Conservation (phyloP, 2,113 vertebrate genomes). For the Eurystomus gularis region DNA sequence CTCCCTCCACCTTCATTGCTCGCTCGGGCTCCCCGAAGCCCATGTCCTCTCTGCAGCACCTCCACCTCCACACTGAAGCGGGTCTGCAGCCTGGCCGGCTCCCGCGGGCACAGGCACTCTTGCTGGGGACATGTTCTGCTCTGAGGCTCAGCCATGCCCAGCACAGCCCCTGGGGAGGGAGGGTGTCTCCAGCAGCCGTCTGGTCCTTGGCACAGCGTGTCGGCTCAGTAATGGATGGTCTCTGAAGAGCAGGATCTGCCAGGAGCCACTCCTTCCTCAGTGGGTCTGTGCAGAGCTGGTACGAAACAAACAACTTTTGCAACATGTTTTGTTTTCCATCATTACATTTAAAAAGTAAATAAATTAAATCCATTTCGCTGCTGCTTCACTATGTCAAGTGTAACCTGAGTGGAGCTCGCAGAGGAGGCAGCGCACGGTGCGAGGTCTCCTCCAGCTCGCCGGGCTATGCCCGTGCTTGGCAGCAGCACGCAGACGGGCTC, state of each 20-base stretch:
- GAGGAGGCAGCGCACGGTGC: not conserved
- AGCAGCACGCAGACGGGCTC: rapidly evolving
- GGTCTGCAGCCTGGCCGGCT: not conserved
- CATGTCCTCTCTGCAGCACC: not conserved
- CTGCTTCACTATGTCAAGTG: not conserved
- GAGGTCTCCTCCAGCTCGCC: not conserved
- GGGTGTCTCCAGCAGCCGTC: not conserved
- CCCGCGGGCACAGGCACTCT: rapidly evolving
- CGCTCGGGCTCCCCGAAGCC: rapidly evolving
- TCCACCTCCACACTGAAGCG: rapidly evolving
- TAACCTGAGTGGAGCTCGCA: not conserved
- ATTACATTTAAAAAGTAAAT: slow-evolving; percentile 31
- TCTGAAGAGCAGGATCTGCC: not conserved
- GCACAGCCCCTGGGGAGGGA: not conserved
- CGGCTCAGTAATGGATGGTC: not conserved
- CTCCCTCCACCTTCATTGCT: not conserved
- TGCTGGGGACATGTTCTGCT: rapidly evolving
- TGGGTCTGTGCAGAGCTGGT: not conserved
- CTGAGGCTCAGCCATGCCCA: rapidly evolving
- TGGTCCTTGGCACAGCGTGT: not conserved
- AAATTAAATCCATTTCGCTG: slow-evolving; percentile 25
- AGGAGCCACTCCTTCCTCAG: slow-evolving; percentile 51
- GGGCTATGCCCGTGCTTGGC: not conserved
- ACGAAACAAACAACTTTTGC: slow-evolving; percentile 65
- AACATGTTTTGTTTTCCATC: slow-evolving; percentile 56